Conservation (phyloP, 2,888 invertebrate species). For the Gerris lacustris region DNA sequence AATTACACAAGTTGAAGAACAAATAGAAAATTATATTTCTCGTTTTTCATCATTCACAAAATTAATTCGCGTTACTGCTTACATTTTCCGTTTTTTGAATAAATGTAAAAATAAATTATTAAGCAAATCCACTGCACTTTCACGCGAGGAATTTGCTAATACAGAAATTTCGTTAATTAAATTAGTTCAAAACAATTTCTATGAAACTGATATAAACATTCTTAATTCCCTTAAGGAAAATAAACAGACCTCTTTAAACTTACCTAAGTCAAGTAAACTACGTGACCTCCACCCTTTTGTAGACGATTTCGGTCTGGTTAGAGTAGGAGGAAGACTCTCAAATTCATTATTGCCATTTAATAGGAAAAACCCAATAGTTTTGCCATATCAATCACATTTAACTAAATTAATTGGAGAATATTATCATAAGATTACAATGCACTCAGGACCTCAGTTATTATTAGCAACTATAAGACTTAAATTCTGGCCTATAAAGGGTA, state of each 20-base stretch:
- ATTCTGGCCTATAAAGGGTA: too few species aligned
- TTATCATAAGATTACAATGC: too few species aligned
- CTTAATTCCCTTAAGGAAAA: neutral
- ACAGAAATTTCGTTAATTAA: neutral
- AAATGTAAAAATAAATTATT: neutral
- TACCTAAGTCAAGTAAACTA: conserved; percentile 1
- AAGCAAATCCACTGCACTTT: neutral
- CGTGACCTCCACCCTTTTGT: conserved; percentile 6
- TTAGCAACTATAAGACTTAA: too few species aligned
- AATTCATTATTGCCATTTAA: neutral
- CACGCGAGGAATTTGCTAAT: neutral
- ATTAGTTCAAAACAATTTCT: neutral
- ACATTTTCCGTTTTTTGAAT: neutral
- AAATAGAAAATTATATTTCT: too few species aligned
- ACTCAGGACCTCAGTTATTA: too few species aligned
- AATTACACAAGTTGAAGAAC: too few species aligned
- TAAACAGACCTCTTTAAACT: too few species aligned
- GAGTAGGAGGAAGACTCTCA: conserved; percentile 13
- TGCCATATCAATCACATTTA: neutral
- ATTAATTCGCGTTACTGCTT: too few species aligned
- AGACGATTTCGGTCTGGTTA: conserved; percentile 4
- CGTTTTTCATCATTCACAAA: too few species aligned
- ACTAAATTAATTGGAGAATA: conserved; percentile 11
- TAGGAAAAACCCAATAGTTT: conserved; percentile 2
- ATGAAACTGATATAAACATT: neutral